Evolutionary conservation across 64 coral and sea anemone species (phyloP).

Genomic region (Montipora efflorescens): DNA sequence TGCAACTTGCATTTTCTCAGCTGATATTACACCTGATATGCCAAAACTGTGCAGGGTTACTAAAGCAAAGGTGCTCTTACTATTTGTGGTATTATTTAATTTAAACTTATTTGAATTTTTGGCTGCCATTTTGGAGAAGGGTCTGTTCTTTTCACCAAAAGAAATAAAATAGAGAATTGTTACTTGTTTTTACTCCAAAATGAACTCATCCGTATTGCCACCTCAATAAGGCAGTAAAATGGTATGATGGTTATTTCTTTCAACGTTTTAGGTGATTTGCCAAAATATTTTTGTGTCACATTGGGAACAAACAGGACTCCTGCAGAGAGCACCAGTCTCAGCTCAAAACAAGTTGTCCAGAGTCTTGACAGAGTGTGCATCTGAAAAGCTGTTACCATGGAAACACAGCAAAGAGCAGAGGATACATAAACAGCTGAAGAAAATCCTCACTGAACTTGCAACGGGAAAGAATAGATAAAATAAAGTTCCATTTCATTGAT

Average conservation of each 20-base stretch:
- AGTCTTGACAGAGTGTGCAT: conserved; percentile 58
- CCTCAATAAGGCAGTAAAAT: not conserved
- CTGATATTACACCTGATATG: too few relatives aligned
- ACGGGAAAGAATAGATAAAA: not conserved
- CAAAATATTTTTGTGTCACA: conserved; percentile 71
- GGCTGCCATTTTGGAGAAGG: too few relatives aligned
- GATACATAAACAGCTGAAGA: conserved; percentile 23
- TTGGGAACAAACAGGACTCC: conserved; percentile 80
- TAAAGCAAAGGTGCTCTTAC: too few relatives aligned
- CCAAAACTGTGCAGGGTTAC: too few relatives aligned
- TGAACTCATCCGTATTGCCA: too few relatives aligned
- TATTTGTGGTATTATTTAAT: too few relatives aligned
- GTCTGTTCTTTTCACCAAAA: too few relatives aligned
- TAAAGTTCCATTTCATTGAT: not conserved
- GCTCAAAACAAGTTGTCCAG: conserved; percentile 65
- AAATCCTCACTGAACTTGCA: conserved; percentile 15
- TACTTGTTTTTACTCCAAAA: too few relatives aligned
- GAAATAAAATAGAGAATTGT: too few relatives aligned
- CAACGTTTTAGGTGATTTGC: conserved; percentile 64
- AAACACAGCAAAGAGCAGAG: conserved; percentile 64
- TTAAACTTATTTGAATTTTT: too few relatives aligned
- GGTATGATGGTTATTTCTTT: too few relatives aligned
- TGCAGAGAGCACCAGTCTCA: conserved; percentile 73
- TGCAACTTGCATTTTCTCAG: too few relatives aligned
- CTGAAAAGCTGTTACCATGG: conserved; percentile 80